phyloP scores from a whole-genome alignment of 2,113 vertebrate genomes.

The Rhinoptilus africanus region DNA sequence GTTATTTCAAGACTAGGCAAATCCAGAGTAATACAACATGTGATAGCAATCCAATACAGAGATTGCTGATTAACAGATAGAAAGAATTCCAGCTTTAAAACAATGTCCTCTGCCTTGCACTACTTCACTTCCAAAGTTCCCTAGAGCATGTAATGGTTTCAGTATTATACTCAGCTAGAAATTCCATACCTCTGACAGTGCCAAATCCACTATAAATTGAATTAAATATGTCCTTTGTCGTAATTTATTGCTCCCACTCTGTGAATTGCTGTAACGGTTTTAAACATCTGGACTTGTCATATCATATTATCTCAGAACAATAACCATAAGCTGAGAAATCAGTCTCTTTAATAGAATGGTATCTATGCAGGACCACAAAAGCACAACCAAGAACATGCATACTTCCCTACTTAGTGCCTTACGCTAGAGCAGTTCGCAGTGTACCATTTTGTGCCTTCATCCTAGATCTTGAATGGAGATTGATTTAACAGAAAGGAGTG shows the following conservation, averaged over 20 bases:
- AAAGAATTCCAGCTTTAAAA: background rate
- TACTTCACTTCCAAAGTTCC: background rate
- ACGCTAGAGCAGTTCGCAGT: background rate
- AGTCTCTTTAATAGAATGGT: background rate
- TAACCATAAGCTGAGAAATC: background rate
- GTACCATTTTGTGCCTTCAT: background rate
- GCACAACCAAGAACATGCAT: background rate
- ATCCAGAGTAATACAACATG: background rate
- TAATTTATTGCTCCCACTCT: constrained; percentile 28
- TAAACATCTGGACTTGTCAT: constrained; percentile 39
- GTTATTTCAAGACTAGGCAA: background rate
- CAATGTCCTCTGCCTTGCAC: background rate
- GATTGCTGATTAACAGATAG: background rate
- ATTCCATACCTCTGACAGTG: constrained; percentile 9
- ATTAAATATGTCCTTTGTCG: background rate
- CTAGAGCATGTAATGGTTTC: background rate
- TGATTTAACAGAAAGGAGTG: background rate
- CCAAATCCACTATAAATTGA: constrained; percentile 20
- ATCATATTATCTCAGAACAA: constrained; percentile 24
- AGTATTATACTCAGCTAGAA: background rate
- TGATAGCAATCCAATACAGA: background rate
- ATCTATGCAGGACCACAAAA: background rate
- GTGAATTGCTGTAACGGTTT: constrained; percentile 11
- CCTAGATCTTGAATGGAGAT: background rate
- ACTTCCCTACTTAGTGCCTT: background rate